Base-by-base conservation (phyloP, 2,888 invertebrate genomes). In the Carterocephalus palaemon region DNA sequence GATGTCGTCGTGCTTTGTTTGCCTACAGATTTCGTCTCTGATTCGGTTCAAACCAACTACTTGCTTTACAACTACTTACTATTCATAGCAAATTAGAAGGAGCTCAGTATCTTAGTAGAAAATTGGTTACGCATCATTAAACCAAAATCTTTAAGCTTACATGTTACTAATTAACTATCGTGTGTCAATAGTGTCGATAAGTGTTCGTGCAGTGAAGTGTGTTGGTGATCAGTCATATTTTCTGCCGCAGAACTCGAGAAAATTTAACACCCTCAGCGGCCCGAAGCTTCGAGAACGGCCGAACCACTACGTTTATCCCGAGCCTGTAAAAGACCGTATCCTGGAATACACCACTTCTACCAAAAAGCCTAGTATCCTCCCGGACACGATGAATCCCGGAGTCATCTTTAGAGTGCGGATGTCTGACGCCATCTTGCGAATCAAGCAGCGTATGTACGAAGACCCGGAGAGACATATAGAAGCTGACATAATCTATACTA, bases 381-480 rank as follows among this genome's bases (percentile, higher is more conserved):
- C 86, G 0, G 86, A 86, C 10, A 75, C 77, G 23, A 82, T 86
- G 84, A 85, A 85, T 38, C 85, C 86, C 0, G 86, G 85, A 0
- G 84, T 86, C 0, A 79, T 85, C 4, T 86, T 86, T 51, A 47
- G 86, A 7, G 86, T 86, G 0, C 52, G 86, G 3, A 86, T 86
- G 86, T 81, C 86, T 0, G 86, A 86, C 49, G 86, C 86, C 0
- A 86, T 86, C 1, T 47, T 85, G 5, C 51, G 84, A 1, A 86
- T 86, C 40, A 85, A 85, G 16, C 85, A 85, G 13, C 60, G 85
- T 0, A 84, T 85, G 84, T 86, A 85, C 57, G 84, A 85, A 57
- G 84, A 85, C 47, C 83, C 81, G 0, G 86, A 85, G 47, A 50
- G 79, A 2, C 85, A 86, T 23, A 84, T 86, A 0, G 85, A 85